Evolutionary conservation across 2,113 vertebrate species (phyloP), one percentile per base, ranked within the genome.

Genomic region (Anarrhichthys ocellatus): DNA sequence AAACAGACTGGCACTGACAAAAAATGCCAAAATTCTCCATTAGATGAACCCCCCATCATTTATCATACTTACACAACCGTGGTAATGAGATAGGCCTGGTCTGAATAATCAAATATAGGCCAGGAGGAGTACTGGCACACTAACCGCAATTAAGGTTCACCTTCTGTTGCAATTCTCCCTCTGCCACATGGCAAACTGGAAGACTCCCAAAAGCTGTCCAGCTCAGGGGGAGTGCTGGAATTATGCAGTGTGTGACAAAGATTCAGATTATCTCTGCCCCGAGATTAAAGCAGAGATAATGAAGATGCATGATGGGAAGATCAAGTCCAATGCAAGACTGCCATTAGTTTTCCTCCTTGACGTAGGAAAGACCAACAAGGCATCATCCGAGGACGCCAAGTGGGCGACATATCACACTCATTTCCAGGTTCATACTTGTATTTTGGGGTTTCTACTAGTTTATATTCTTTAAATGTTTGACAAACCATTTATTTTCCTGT

Each of bases 81-180:
- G 48, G 46, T 81, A 81, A 86, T 83, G 68, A 79, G 64, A 70
- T 42, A 48, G 69, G 82, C 32, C 79, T 69, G 68, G 68, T 36
- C 71, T 86, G 73, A 81, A 88, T 70, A 76, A 73, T 85, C 56
- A 83, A 84, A 89, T 88, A 56, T 76, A 78, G 84, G 87, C 54
- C 81, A 81, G 79, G 82, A 82, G 73, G 73, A 91, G 52, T 71
- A 32, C 74, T 91, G 85, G 79, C 85, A 87, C 48, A 72, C 71
- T 76, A 84, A 82, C 79, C 82, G 70, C 87, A 91, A 90, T 92
- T 87, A 92, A 84, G 85, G 54, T 81, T 87, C 84, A 89, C 86
- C 85, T 90, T 92, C 89, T 91, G 90, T 80, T 88, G 83, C 36
- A 9, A 72, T 78, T 85, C 42, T 80, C 34, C 2, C 63, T 81